Conservation (phyloP, 2,797 vertebrate species). For the Carduelis carduelis region DNA sequence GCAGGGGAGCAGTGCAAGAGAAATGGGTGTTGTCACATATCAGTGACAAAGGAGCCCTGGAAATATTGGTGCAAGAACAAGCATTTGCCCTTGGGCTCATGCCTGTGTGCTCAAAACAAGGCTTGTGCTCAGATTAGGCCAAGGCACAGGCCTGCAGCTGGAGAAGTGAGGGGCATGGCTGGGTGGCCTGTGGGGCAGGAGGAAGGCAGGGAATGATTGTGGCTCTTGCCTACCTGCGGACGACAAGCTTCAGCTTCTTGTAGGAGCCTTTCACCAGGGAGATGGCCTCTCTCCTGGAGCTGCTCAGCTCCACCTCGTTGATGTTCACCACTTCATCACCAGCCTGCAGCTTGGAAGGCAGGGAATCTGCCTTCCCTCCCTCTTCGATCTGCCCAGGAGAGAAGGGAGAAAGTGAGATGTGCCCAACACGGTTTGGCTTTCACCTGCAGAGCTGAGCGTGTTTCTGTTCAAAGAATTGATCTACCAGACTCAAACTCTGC, state of each 20-base stretch:
- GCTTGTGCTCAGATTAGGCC: neutral
- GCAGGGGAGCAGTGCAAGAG: neutral
- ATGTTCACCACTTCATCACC: constrained; percentile 88
- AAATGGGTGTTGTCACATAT: neutral
- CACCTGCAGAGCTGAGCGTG: neutral
- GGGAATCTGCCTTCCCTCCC: constrained; percentile 82
- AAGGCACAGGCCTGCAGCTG: neutral
- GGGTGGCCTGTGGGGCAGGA: neutral
- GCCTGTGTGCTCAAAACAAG: neutral
- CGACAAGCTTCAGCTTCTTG: constrained; percentile 84
- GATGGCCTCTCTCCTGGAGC: constrained; percentile 88
- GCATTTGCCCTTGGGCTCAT: neutral
- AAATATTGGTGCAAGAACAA: neutral
- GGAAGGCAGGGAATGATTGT: neutral
- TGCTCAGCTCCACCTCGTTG: constrained; percentile 86
- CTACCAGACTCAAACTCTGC: neutral
- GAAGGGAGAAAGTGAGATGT: neutral
- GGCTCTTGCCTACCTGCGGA: constrained; percentile 81
- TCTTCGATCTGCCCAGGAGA: constrained; percentile 81
- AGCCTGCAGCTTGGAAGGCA: constrained; percentile 80
- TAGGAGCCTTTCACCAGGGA: constrained; percentile 90
- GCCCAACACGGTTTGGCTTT: neutral
- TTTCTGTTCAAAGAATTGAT: neutral
- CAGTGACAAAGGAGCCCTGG: neutral
- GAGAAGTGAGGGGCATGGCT: neutral